Percentiles rank a stretch among this genome's conserved stretches.
phyloP scores from a whole-genome alignment of 2,888 invertebrate genomes.

The Theristus sp. region DNA sequence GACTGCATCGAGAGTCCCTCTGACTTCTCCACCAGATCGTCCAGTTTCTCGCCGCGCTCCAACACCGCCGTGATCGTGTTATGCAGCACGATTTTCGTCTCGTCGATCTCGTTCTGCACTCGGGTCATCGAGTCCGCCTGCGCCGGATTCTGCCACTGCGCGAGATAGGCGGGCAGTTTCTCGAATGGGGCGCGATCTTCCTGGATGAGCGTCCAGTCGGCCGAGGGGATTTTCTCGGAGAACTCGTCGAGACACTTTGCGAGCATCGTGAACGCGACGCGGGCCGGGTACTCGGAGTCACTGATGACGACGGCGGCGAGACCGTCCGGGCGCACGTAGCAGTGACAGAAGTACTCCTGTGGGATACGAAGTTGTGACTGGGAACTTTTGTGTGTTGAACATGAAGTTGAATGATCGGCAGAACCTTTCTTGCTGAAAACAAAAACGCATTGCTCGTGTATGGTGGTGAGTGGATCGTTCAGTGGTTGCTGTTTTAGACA shows the following conservation, averaged over 20 bases:
- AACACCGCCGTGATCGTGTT: conserved; percentile 88
- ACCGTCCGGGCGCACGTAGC: conserved; percentile 77
- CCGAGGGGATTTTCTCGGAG: conserved; percentile 50
- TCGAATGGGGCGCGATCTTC: conserved; percentile 19
- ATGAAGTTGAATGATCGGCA: too few species aligned
- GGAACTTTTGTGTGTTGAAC: too few species aligned
- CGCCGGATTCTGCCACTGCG: conserved; percentile 49
- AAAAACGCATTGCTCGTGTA: too few species aligned
- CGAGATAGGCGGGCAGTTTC: conserved; percentile 17
- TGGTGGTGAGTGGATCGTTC: too few species aligned
- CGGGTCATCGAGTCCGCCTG: conserved; percentile 86
- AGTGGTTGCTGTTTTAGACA: too few species aligned
- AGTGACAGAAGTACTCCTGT: conserved; percentile 75
- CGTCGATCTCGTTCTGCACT: conserved; percentile 91
- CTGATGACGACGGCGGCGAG: conserved; percentile 75
- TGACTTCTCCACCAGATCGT: conserved; percentile 87
- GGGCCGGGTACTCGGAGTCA: conserved; percentile 84
- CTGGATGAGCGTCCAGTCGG: conserved; percentile 29
- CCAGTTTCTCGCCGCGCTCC: conserved; percentile 88
- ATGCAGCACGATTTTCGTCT: conserved; percentile 92
- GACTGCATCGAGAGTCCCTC: conserved; percentile 87
- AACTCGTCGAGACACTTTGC: conserved; percentile 75
- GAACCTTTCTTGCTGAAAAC: too few species aligned
- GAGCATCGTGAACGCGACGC: conserved; percentile 86
- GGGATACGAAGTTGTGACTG: neutral